These are phyloP conservation scores for Eupithecia subfuscata DNA, from an alignment of 2,888 invertebrate species.

Conservation along the genomic window DNA sequence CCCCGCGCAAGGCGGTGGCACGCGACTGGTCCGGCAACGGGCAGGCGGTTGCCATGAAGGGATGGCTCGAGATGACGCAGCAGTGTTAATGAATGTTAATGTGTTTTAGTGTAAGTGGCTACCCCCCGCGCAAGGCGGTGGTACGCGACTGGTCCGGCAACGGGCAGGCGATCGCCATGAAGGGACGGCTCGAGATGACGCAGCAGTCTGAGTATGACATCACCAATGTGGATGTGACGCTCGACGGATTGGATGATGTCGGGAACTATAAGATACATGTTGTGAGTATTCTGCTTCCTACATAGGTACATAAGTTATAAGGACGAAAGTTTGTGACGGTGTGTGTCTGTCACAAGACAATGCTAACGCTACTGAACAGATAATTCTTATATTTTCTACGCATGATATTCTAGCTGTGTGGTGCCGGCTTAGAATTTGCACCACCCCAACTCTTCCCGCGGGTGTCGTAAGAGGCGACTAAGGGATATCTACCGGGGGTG, in stretches of 20 bases:
- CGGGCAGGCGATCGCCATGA: constrained; percentile 85
- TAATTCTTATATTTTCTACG: no score
- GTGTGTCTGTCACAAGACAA: not conserved
- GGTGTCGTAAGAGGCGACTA: no score
- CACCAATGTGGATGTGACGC: constrained; percentile 89
- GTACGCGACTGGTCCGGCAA: constrained; percentile 95
- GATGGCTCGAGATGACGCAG: constrained; percentile 92
- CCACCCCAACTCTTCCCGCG: no score
- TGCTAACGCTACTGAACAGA: not conserved
- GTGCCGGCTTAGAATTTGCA: no score
- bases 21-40: constrained; percentile 95
- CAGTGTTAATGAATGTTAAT: constrained; percentile 74
- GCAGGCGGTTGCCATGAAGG: constrained; percentile 85
- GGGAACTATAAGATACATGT: constrained; percentile 92
- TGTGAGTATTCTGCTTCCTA: constrained; percentile 78
- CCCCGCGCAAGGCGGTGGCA: constrained; percentile 90
- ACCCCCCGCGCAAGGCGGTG: constrained; percentile 89
- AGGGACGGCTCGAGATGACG: constrained; percentile 91
- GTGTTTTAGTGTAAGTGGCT: constrained; percentile 20
- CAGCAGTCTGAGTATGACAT: constrained; percentile 95
- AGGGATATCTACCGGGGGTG: no score
- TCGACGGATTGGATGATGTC: constrained; percentile 88
- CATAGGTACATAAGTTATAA: constrained; percentile 4
- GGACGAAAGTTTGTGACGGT: not conserved
- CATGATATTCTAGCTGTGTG: no score